These are phyloP conservation scores for Dasyurus viverrinus DNA, from an alignment of 2,113 vertebrate genomes.

Conservation along the genomic window DNA sequence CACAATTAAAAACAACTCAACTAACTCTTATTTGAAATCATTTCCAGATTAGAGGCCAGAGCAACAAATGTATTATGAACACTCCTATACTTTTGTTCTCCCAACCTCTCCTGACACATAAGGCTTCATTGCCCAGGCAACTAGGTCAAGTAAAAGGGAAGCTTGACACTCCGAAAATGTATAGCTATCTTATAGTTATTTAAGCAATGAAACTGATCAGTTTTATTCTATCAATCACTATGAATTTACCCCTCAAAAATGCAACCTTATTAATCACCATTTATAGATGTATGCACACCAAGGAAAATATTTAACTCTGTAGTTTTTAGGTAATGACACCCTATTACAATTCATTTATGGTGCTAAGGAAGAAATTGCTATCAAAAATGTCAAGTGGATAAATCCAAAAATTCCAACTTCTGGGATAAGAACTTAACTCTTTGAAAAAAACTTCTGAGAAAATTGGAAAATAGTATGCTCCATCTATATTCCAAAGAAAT, in stretches of 20 bases:
- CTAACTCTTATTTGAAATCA: neutral
- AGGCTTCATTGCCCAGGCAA: neutral
- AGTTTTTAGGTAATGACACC: conserved; percentile 43
- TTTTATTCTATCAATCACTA: conserved; percentile 49
- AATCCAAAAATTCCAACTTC: too few relatives aligned
- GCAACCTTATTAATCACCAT: conserved; percentile 55
- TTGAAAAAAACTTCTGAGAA: too few relatives aligned
- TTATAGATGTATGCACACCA: conserved; percentile 55
- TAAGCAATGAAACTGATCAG: conserved; percentile 29
- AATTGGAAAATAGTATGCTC: too few relatives aligned
- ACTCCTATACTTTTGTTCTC: neutral
- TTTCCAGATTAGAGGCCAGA: neutral
- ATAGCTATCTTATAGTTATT: conserved; percentile 28
- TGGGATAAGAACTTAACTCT: too few relatives aligned
- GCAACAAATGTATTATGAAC: neutral
- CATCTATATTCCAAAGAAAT: too few relatives aligned
- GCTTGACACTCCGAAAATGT: neutral
- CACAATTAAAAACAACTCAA: neutral
- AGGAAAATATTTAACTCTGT: conserved; percentile 46
- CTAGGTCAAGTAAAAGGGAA: conserved; percentile 9
- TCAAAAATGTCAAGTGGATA: conserved; percentile 27
- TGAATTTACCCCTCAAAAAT: conserved; percentile 56
- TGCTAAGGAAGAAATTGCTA: conserved; percentile 56
- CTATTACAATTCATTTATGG: conserved; percentile 38
- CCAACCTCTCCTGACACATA: neutral